phyloP scores from a whole-genome alignment of 2,113 vertebrate species.

The Microcebus ravelobensis region DNA sequence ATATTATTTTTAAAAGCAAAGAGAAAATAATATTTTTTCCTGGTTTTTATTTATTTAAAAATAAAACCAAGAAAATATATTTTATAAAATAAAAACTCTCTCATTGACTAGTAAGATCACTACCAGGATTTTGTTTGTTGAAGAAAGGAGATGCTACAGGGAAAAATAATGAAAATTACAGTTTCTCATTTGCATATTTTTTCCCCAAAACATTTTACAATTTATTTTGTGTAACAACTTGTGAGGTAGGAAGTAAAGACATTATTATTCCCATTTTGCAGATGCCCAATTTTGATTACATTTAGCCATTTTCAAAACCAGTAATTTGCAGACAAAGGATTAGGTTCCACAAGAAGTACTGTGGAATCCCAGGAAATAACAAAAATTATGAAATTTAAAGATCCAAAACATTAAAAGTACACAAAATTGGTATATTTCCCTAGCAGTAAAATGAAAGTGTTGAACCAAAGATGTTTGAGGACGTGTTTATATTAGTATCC shows the following conservation, averaged over 20 bases:
- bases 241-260: neutral
- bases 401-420: neutral
- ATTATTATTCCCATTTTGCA: neutral
- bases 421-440: neutral
- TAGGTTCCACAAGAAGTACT: neutral
- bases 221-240: neutral
- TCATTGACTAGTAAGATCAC: neutral
- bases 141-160: constrained; percentile 21
- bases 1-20: neutral
- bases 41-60: neutral
- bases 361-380: neutral
- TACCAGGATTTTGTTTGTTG: neutral
- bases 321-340: neutral
- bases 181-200: neutral
- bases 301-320: neutral
- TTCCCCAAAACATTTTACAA: constrained; percentile 25
- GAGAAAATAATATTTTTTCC: neutral
- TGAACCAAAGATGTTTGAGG: neutral
- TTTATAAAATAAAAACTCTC: neutral
- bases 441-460: neutral
- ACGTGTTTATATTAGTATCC: neutral
- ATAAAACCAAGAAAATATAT: constrained; percentile 11
- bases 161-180: neutral
- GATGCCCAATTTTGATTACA: neutral
- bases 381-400: neutral